phyloP scores from a whole-genome alignment of 2,888 invertebrate genomes.

The Junonia oenone region DNA sequence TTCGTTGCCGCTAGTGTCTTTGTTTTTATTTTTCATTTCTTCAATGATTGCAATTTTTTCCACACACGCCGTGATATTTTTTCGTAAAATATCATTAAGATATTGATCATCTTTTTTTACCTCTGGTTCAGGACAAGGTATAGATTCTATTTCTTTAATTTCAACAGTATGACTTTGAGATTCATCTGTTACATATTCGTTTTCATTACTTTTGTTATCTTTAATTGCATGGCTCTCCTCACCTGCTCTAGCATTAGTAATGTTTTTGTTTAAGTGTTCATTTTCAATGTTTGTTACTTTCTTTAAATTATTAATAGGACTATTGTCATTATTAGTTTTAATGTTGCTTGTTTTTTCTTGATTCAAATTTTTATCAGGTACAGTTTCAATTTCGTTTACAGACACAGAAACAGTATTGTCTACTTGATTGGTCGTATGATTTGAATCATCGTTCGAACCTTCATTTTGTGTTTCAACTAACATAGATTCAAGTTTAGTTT shows the following conservation, averaged over 20 bases:
- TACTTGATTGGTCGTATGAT: conserved; percentile 17
- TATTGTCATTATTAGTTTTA: conserved; percentile 44
- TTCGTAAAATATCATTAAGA: conserved; percentile 57
- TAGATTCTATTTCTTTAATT: conserved; percentile 45
- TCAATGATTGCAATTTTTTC: conserved; percentile 69
- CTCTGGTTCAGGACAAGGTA: conserved; percentile 35
- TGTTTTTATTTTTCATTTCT: conserved; percentile 60
- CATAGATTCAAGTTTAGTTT: conserved; percentile 81
- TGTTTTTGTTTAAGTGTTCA: conserved; percentile 65
- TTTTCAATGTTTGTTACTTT: conserved; percentile 71
- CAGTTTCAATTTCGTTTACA: conserved; percentile 31
- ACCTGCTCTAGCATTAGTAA: conserved; percentile 41
- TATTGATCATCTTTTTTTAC: conserved; percentile 49
- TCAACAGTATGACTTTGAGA: conserved; percentile 29
- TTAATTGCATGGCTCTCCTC: conserved; percentile 40
- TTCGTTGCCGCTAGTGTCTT: conserved; percentile 44
- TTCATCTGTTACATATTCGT: conserved; percentile 29
- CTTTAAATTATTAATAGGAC: conserved; percentile 52
- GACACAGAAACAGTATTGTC: conserved; percentile 25
- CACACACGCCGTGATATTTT: conserved; percentile 67
- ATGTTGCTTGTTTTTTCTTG: conserved; percentile 42
- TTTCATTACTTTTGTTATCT: conserved; percentile 35
- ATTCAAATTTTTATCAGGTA: conserved; percentile 33
- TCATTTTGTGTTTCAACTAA: conserved; percentile 59
- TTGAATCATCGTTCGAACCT: conserved; percentile 49